phyloP scores from a whole-genome alignment of 2,888 invertebrate species.

The Aspidiotus rigidus region DNA sequence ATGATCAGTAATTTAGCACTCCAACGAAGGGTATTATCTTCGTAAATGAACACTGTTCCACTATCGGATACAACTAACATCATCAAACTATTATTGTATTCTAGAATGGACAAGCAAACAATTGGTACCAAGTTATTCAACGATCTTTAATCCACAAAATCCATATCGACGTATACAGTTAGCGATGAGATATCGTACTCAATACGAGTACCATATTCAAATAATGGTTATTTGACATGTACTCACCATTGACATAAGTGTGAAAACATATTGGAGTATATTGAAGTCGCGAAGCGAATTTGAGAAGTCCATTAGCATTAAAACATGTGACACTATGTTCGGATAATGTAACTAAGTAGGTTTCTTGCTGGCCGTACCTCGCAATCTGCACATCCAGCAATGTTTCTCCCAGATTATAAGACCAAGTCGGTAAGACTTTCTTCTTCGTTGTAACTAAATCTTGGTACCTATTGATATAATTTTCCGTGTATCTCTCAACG shows the following conservation, averaged over 20 bases:
- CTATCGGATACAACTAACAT: constrained; percentile 71
- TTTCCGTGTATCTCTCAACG: too few species aligned
- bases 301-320: constrained; percentile 67
- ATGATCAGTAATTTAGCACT: constrained; percentile 70
- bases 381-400: constrained; percentile 53
- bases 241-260: constrained; percentile 55
- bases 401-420: constrained; percentile 70
- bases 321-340: constrained; percentile 75
- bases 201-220: background rate
- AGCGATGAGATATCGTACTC: too few species aligned
- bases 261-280: constrained; percentile 68
- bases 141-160: background rate
- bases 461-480: constrained; percentile 42
- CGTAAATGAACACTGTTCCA: constrained; percentile 72
- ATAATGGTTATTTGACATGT: background rate
- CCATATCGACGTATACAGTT: background rate
- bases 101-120: background rate
- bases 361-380: constrained; percentile 53
- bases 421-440: constrained; percentile 66
- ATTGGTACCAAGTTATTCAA: too few species aligned
- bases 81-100: constrained; percentile 54
- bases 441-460: constrained; percentile 46
- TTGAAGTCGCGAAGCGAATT: constrained; percentile 75
- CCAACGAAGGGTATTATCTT: constrained; percentile 77
- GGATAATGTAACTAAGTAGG: constrained; percentile 68